Evolutionary conservation across 1,140 invertebrate genomes (phyloP), one percentile per base, ranked within the genome.

Genomic region (Drosophila azteca): DNA sequence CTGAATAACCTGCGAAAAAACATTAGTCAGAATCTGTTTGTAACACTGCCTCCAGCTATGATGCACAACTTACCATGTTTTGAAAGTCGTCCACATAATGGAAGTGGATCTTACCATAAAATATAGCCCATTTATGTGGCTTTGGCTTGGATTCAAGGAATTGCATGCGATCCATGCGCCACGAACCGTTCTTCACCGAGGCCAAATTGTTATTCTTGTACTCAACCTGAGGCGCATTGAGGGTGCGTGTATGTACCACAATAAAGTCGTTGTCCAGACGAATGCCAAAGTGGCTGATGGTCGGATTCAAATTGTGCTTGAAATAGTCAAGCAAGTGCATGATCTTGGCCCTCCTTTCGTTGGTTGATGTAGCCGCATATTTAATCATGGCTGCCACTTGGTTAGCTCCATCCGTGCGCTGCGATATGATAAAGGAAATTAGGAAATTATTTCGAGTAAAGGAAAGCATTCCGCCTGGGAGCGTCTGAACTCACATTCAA

Each of bases 341-440:
- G 24, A 96, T 96, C 81, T 95, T 96, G 0, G 66, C 1, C 77
- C 95, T 95, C 0, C 96, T 92, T 1, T 75, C 83, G 3, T 92
- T 77, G 0, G 95, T 94, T 5, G 91, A 77, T 1, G 94, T 95
- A 1, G 95, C 95, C 1, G 95, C 94, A 45, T 92, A 92, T 31
- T 77, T 90, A 0, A 97, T 95, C 95, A 96, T 95, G 0, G 79
- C 91, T 0, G 93, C 64, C 1, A 95, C 94, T 90, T 96, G 95
- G 0, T 41, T 84, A 7, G 92, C 81, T 4, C 91, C 92, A 45
- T 93, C 82, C 50, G 93, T 93, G 45, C 91, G 92, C 60, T 92
- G 31, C 17, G 1, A 31, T 15, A 17, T 31, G 3, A 31, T 15
- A 17, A 29, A 59, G 6, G 17, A n/a, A n/a, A n/a, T n/a, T 29